Evolutionary conservation across 2,113 vertebrate genomes (phyloP).

Genomic region (Piaya cayana): DNA sequence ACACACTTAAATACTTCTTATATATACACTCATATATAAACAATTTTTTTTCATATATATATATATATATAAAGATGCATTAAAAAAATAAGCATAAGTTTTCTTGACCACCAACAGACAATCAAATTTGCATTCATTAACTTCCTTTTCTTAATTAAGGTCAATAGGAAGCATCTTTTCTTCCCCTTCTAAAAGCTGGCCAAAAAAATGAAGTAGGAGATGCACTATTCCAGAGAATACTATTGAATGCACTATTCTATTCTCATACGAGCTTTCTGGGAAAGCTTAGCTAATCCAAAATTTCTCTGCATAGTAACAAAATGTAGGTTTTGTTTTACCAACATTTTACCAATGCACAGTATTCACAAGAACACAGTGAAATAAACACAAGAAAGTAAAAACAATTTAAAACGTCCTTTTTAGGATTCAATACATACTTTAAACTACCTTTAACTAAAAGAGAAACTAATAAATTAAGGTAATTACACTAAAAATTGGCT

Average conservation of each 20-base stretch:
- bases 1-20: too few species aligned
- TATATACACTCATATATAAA: too few species aligned
- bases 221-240: neutral
- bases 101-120: neutral
- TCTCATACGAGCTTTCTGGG: neutral
- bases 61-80: neutral
- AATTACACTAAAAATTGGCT: neutral
- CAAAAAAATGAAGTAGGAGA: neutral
- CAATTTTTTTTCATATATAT: neutral
- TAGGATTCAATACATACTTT: neutral
- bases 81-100: neutral
- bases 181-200: neutral
- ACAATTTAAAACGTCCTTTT: neutral
- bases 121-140: neutral
- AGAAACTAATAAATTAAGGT: neutral
- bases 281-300: neutral
- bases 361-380: neutral
- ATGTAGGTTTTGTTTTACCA: neutral
- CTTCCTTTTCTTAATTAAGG: neutral
- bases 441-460: neutral
- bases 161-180: neutral
- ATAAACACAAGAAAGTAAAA: neutral
- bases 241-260: too few species aligned
- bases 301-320: neutral
- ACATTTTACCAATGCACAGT: neutral